A percentile compares a stretch with the other conserved stretches of the same genome.
phyloP scores from a whole-genome alignment of 2,888 invertebrate genomes.

The Nesidiocoris tenuis region DNA sequence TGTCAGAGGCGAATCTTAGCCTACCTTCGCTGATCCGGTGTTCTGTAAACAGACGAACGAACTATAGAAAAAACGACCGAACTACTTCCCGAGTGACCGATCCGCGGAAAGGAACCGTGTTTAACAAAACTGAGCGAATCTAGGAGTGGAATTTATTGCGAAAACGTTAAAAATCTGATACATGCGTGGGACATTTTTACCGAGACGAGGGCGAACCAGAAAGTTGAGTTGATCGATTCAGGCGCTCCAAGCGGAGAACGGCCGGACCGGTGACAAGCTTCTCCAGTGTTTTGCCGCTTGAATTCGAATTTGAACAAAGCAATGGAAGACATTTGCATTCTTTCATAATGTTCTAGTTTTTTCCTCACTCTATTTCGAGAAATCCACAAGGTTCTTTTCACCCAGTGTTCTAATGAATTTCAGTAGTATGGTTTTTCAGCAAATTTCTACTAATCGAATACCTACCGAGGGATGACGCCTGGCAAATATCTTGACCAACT shows the following conservation, averaged over 20 bases:
- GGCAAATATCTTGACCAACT: no score
- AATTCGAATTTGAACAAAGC: not conserved
- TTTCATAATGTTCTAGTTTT: no score
- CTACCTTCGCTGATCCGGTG: slow-evolving; percentile 20
- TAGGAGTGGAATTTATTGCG: not conserved
- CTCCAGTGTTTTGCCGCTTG: not conserved
- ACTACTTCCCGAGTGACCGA: not conserved
- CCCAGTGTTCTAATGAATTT: no score
- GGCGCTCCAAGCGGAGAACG: slow-evolving; percentile 18
- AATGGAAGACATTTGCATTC: no score
- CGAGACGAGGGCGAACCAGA: not conserved
- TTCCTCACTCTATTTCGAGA: no score
- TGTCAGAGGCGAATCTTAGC: slow-evolving; percentile 13
- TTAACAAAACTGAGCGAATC: not conserved
- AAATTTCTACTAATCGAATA: no score
- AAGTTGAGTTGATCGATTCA: not conserved
- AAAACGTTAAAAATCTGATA: slow-evolving; percentile 25
- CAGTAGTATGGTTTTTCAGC: no score
- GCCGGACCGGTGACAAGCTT: slow-evolving; percentile 21
- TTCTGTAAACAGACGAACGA: not conserved
- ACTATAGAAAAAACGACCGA: not conserved
- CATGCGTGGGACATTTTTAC: slow-evolving; percentile 22
- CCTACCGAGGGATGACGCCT: no score
- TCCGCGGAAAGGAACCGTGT: not conserved
- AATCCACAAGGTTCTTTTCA: no score